Percentiles rank a stretch among this genome's conserved stretches.
Evolutionary conservation across 2,113 vertebrate genomes (phyloP).

Genomic region (Glaucomys volans): DNA sequence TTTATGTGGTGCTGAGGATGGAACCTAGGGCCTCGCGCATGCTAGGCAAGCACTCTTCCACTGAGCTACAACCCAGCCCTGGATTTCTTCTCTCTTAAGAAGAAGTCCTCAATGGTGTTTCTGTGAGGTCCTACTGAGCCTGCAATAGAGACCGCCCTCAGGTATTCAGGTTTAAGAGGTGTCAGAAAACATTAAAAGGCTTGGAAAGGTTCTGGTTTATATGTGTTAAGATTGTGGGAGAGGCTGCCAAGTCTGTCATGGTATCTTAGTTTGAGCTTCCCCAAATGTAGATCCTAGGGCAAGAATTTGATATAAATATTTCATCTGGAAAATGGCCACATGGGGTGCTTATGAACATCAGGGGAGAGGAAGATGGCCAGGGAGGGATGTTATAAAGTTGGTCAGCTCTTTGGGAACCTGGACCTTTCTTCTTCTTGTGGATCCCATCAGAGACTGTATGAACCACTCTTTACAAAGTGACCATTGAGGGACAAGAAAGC

Average conservation of each 20-base stretch:
- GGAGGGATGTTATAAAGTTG: not conserved
- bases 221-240: not conserved
- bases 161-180: not conserved
- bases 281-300: not conserved
- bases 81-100: not conserved
- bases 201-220: not conserved
- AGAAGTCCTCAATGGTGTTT: not conserved
- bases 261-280: not conserved
- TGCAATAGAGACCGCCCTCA: not conserved
- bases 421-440: not conserved
- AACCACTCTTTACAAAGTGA: not conserved
- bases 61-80: too few relatives aligned
- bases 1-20: too few relatives aligned
- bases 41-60: too few relatives aligned
- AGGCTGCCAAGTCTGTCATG: not conserved
- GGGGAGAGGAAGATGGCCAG: rapidly evolving
- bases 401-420: not conserved
- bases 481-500: not conserved
- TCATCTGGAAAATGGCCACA: not conserved
- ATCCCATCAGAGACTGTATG: not conserved
- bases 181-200: not conserved
- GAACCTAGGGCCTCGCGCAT: too few relatives aligned
- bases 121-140: not conserved
- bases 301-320: not conserved
- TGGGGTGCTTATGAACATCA: not conserved